Evolutionary conservation across 1,140 invertebrate genomes (phyloP), one percentile per base, ranked within the genome.

Genomic region (Musca vetustissima): DNA sequence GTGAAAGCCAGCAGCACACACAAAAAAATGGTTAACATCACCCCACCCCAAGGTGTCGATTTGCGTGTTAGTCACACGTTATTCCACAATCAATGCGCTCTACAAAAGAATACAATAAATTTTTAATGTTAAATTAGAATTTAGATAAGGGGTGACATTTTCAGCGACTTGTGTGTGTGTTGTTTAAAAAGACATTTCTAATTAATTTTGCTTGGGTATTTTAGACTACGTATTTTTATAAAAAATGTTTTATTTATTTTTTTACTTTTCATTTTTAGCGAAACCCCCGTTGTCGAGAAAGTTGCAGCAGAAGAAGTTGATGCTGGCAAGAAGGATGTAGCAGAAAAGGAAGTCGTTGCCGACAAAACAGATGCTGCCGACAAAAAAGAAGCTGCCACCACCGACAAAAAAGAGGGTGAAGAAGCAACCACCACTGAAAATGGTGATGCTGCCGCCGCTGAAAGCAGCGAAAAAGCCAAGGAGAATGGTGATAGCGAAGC

Each of bases 261-360:
- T 15, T 70, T 28, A 6, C 64, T 47, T 21, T 49, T 49, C 7
- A 11, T 64, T 74, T 57, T 19, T 64, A 81, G 79, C 68, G 79
- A 81, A 64, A 80, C 79, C 73, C 77, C 79, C 61, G 77, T 80
- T 69, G 79, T 80, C 57, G 78, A 80, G 78, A 80, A 80, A 71
- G 76, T 80, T 57, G 78, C 73, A 36, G 76, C 74, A 64, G 79
- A 80, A 69, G 79, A 79, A 69, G 78, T 79, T 64, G 79, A 81
- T 73, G 76, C 75, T 70, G 78, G 76, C 49, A 80, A 77, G 69
- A 80, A 78, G 71, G 78, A 76, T 66, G 73, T 22, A 28, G 66
- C 24, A 6, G 66, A 32, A 17, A 48, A 71, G 11, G 78, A 77
- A 66, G 74, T 77, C 53, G 75, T 72, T 69, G 69, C 73, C 7